Evolutionary conservation across 1,140 invertebrate genomes (phyloP).

Genomic region (Papilio helenus): DNA sequence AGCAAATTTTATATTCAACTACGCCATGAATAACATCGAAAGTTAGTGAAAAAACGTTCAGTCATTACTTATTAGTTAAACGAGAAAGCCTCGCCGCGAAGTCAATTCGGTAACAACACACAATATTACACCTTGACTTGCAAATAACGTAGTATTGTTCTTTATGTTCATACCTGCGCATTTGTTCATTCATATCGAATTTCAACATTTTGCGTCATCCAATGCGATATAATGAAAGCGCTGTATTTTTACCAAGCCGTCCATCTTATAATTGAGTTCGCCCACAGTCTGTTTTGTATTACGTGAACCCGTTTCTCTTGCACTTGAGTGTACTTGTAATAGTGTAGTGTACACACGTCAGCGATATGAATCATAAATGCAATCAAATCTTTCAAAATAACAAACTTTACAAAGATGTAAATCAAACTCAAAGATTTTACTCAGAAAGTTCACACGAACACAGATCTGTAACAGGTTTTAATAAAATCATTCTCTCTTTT

Average conservation of each 20-base stretch:
- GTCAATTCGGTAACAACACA: background rate
- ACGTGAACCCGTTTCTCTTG: conserved; percentile 22
- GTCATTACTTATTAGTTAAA: background rate
- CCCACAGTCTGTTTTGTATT: conserved; percentile 34
- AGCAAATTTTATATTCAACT: background rate
- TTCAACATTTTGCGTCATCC: conserved; percentile 7
- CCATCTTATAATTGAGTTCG: conserved; percentile 35
- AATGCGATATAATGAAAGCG: background rate
- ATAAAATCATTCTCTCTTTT: background rate
- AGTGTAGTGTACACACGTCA: conserved; percentile 16
- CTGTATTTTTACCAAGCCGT: conserved; percentile 29
- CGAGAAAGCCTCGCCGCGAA: background rate
- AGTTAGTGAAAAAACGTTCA: background rate
- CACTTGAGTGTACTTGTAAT: conserved; percentile 29
- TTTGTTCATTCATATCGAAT: background rate
- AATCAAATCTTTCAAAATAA: background rate
- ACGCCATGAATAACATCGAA: background rate
- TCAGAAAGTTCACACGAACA: background rate
- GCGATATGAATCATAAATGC: background rate
- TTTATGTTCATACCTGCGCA: background rate
- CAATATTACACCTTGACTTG: background rate
- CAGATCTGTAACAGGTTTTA: background rate
- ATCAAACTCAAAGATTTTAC: background rate
- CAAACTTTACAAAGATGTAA: background rate
- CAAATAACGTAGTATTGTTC: background rate